These are phyloP conservation scores for Sebastiscus tertius DNA, from an alignment of 2,797 vertebrate genomes.

Conservation along the genomic window DNA sequence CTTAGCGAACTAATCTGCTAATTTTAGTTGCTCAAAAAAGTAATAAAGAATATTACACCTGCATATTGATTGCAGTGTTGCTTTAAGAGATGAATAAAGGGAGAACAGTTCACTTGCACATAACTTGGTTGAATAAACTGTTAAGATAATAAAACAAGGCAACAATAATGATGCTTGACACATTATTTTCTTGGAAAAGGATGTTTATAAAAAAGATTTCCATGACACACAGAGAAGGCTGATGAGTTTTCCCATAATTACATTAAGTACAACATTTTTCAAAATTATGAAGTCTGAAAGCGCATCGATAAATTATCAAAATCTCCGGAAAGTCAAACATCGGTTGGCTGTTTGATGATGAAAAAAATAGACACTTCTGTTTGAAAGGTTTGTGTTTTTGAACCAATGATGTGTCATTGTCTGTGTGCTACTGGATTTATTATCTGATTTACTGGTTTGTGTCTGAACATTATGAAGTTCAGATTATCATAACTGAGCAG, in stretches of 20 bases:
- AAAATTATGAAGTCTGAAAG: conserved; percentile 21
- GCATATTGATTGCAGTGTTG: too few relatives aligned
- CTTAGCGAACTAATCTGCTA: not conserved
- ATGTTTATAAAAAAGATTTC: conserved; percentile 66
- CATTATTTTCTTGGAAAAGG: conserved; percentile 58
- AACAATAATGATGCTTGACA: conserved; percentile 5
- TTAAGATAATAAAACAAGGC: not conserved
- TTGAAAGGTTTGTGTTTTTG: not conserved
- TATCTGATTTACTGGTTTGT: not conserved
- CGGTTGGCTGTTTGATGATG: not conserved
- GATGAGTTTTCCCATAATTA: conserved; percentile 34
- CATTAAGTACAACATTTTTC: conserved; percentile 39
- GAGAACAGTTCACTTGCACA: not conserved
- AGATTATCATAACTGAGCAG: not conserved
- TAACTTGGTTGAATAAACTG: not conserved
- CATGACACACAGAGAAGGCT: conserved; percentile 48
- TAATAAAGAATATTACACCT: not conserved
- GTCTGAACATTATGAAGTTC: not conserved
- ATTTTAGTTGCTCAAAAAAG: not conserved
- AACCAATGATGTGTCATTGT: not conserved
- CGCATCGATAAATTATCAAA: conserved; percentile 10
- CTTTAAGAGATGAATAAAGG: not conserved
- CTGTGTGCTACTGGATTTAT: not conserved
- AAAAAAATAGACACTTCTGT: not conserved
- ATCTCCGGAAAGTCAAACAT: not conserved